Percentiles rank a stretch among this genome's conserved stretches.
These are phyloP conservation scores for Limanda limanda DNA, from an alignment of 2,113 vertebrate genomes.

Conservation along the genomic window DNA sequence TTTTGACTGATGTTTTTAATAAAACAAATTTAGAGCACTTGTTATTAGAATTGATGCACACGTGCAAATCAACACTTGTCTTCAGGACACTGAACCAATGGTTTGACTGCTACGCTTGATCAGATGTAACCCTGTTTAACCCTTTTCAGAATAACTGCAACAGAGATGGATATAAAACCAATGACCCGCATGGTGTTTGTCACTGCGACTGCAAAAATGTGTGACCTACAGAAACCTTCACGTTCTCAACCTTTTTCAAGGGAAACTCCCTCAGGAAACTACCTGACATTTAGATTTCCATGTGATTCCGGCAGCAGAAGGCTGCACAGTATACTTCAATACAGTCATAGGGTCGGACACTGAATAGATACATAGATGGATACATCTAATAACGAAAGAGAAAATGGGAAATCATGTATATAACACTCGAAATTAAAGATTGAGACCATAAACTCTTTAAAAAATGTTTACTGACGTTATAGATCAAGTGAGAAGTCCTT, in stretches of 20 bases:
- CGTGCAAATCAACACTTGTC: neutral
- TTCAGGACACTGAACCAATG: neutral
- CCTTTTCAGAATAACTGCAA: too few relatives aligned
- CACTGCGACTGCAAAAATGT: neutral
- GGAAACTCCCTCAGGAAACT: neutral
- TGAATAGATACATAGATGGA: neutral
- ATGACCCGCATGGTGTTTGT: too few relatives aligned
- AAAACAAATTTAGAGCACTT: neutral
- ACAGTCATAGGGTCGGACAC: neutral
- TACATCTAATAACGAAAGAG: neutral
- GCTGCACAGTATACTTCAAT: neutral
- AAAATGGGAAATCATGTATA: too few relatives aligned
- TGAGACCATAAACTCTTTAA: too few relatives aligned
- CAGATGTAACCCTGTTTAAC: too few relatives aligned
- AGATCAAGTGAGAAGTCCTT: too few relatives aligned
- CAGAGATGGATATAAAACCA: too few relatives aligned
- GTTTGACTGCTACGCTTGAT: neutral
- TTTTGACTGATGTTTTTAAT: constrained; percentile 20
- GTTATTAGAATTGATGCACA: neutral
- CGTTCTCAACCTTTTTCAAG: neutral
- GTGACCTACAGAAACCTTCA: neutral
- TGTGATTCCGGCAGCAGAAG: neutral
- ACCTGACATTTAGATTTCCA: constrained; percentile 7
- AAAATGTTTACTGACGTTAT: too few relatives aligned
- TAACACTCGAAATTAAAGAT: too few relatives aligned